Base-by-base conservation (phyloP, 1,140 invertebrate genomes). In the Ooceraea biroi region DNA sequence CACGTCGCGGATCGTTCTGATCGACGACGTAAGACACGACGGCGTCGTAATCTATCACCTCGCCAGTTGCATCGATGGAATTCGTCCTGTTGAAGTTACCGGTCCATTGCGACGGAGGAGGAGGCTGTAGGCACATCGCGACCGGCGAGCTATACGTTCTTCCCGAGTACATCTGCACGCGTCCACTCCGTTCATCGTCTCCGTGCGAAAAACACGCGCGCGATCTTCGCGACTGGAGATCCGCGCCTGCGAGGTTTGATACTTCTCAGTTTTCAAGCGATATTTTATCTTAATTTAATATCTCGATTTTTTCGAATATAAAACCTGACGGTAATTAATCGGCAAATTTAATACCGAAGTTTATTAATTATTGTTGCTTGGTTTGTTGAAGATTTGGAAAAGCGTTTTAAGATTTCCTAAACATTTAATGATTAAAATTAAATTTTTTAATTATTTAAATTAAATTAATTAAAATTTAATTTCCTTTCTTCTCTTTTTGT, bases 221-320 rank as follows among this genome's bases (percentile, higher is more conserved):
- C 50, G 50, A 80, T 71, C 50, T 80, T 71, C 52, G 46, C 36
- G 44, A 27, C 27, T 76, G 73, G 46, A 36, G 25, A 1, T 71
- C 65, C 25, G 25, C 12, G 14, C 3, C 65, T 80, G 41, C 25
- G 25, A 14, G 12, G 44, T 30, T 57, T 25, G 46, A 68, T 10
- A 14, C 12, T 1, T 41, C 1, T 69, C 7, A 44, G 19, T 57
- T 50, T 44, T 57, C 3, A 57, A 5, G 22, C 3, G 14, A 52
- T 68, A 27, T 17, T 44, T 74, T 50, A 1, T 11, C 11, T 11
- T 50, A 2, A n/a, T n/a, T n/a, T n/a, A n/a, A n/a, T 11, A 2
- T 50, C 17, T 50, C n/a, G 19, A 19, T 60, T 73, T 22, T 55
- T 60, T 73, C 12, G 1, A 52, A 36, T 36, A 36, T 36, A 36